Percentiles rank a stretch among this genome's conserved stretches.
Conservation (phyloP, 23 tunicate genomes). For the Pegea sp. region DNA sequence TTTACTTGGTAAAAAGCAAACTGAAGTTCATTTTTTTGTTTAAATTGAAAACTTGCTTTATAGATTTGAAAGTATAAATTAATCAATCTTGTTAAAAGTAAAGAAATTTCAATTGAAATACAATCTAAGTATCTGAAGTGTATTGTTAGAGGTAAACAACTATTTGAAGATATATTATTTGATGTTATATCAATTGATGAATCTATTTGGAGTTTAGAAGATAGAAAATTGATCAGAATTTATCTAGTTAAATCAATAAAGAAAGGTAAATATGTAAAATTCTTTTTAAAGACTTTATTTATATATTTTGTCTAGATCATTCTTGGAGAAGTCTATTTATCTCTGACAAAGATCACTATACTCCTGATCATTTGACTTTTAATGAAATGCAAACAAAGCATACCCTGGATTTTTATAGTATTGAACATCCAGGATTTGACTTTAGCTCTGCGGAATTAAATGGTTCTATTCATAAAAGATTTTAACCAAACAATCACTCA, state of each 20-base stretch:
- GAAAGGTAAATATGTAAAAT: constrained; percentile 2
- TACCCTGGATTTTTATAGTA: constrained; percentile 55
- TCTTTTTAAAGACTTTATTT: no score
- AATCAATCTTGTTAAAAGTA: no score
- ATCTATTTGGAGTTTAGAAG: constrained; percentile 78
- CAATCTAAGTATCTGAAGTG: constrained; percentile 26
- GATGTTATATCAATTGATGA: constrained; percentile 33
- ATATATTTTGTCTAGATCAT: no score
- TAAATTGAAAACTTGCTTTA: no score
- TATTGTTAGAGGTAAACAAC: constrained; percentile 10
- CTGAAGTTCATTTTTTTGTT: no score
- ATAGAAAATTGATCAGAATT: constrained; percentile 44
- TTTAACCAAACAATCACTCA: not conserved
- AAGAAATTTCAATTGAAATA: constrained; percentile 34
- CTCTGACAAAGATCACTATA: no score
- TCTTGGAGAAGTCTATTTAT: no score
- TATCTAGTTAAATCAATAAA: constrained; percentile 24
- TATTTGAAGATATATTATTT: constrained; percentile 16
- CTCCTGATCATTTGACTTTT: constrained; percentile 53
- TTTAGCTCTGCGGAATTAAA: constrained; percentile 64
- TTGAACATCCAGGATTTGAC: constrained; percentile 80
- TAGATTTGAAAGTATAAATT: no score
- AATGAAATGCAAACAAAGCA: constrained; percentile 78
- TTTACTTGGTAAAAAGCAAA: no score
- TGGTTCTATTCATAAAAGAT: no score